Base-by-base conservation (phyloP, 2,113 vertebrate genomes). In the Geococcyx californianus region DNA sequence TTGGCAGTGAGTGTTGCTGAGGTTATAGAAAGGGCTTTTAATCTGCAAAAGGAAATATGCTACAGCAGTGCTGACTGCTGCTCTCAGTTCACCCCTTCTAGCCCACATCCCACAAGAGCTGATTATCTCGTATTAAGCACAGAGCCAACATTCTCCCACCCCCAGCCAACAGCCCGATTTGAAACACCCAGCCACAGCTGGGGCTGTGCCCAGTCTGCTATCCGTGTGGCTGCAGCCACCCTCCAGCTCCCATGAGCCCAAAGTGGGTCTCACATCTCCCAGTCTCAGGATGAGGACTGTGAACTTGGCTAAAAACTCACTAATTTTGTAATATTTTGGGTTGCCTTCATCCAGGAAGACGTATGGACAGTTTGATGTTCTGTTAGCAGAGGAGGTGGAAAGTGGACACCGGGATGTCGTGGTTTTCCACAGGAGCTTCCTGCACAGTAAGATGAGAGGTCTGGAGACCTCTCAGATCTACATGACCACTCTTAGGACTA, bases 11-110 rank as follows among this genome's bases (percentile, higher is more conserved):
- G 62, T 83, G 78, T 7, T 72, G 79, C 72, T 92, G 93, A 51
- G 94, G 74, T 94, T 88, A 67, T 17, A 87, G 85, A 93, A 74
- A 94, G 51, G 63, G 56, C 25, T 97, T 92, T 83, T 56, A 60
- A 77, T 90, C 89, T 82, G 86, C 47, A 6, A 77, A 78, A 93
- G 90, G 93, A 94, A 95, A 85, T 31, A 74, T 59, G 75, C 23
- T 25, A 14, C 38, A 3, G 51, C 0, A 1, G 49, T 54, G 76
- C 51, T 6, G 38, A 5, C 36, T 24, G 45, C 70, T 82, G 77
- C 77, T 56, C 56, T 38, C 33, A 0, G 51, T 81, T 74, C 72
- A 47, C 56, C 7, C 49, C 56, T 60, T 4, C 66, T 29, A 47
- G 64, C 42, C 52, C 7, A 1, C 1, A 0, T 36, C 90, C 79